Percentiles rank a stretch among this genome's conserved stretches.
These are phyloP conservation scores for Melanotus villosus DNA, from an alignment of 2,888 invertebrate species.

Conservation along the genomic window DNA sequence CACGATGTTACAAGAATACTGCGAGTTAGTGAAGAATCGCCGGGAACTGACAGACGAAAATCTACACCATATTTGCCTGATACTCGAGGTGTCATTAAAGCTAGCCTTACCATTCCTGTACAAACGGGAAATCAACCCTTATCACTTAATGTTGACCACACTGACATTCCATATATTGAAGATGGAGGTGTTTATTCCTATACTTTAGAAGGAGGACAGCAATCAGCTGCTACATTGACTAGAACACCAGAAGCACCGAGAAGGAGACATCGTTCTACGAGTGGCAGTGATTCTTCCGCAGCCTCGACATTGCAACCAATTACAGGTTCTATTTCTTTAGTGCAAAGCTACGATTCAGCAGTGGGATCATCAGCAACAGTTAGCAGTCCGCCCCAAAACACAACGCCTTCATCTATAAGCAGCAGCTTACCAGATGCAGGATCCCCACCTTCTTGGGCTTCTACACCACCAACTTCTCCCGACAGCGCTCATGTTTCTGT, in stretches of 20 bases:
- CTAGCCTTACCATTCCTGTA: conserved; percentile 83
- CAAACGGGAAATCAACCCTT: conserved; percentile 57
- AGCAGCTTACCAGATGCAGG: conserved; percentile 63
- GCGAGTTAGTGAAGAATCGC: conserved; percentile 55
- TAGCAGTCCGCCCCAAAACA: conserved; percentile 70
- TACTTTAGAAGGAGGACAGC: conserved; percentile 59
- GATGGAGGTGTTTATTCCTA: conserved; percentile 67
- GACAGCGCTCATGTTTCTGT: conserved; percentile 71
- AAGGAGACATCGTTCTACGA: conserved; percentile 68
- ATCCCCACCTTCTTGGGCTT: conserved; percentile 74
- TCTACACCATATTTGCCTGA: conserved; percentile 73
- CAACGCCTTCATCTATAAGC: conserved; percentile 65
- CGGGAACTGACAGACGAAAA: conserved; percentile 69
- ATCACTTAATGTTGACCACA: conserved; percentile 73
- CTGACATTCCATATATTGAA: conserved; percentile 80
- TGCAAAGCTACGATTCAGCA: conserved; percentile 73
- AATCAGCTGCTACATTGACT: conserved; percentile 63
- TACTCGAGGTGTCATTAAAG: conserved; percentile 80
- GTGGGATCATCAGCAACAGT: conserved; percentile 76
- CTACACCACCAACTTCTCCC: conserved; percentile 73
- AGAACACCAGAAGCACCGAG: conserved; percentile 64
- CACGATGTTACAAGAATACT: conserved; percentile 68
- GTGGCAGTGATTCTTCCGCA: conserved; percentile 70
- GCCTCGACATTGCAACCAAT: conserved; percentile 65
- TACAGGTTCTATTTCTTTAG: conserved; percentile 65